Percentiles rank a stretch among this genome's conserved stretches.
phyloP scores from a whole-genome alignment of 1,140 invertebrate genomes.

The Calephelis nemesis region DNA sequence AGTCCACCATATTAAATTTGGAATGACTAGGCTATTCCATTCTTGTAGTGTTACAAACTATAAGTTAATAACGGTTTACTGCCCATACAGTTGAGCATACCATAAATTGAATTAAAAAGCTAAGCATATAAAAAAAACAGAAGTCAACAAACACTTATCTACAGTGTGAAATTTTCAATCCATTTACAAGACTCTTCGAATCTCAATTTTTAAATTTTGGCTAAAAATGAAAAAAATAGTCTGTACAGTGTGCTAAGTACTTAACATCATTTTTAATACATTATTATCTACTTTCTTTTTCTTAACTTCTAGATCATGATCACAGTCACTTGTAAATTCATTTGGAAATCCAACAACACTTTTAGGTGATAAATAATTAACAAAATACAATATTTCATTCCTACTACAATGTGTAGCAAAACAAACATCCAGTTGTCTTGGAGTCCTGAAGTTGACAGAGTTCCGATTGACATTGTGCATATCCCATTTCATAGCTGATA shows the following conservation, averaged over 20 bases:
- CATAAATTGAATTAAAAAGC: too few relatives aligned
- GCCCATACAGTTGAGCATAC: too few relatives aligned
- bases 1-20: too few relatives aligned
- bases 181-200: too few relatives aligned
- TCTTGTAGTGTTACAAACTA: too few relatives aligned
- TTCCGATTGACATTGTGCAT: conserved; percentile 45
- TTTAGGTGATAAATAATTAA: conserved; percentile 45
- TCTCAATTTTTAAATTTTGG: too few relatives aligned
- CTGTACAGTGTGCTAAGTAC: not conserved
- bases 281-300: conserved; percentile 11
- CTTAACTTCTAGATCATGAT: not conserved
- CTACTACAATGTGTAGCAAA: conserved; percentile 84
- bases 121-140: too few relatives aligned
- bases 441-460: conserved; percentile 47
- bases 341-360: conserved; percentile 47
- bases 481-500: conserved; percentile 79
- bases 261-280: not conserved
- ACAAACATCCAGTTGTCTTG: conserved; percentile 77
- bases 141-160: too few relatives aligned
- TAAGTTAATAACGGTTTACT: too few relatives aligned
- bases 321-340: conserved; percentile 3
- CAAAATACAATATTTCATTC: conserved; percentile 46
- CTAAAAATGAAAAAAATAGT: too few relatives aligned
- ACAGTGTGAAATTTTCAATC: too few relatives aligned
- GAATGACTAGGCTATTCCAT: too few relatives aligned